Evolutionary conservation across 1,140 invertebrate genomes (phyloP), one percentile per base, ranked within the genome.

Genomic region (Streblospio benedicti): DNA sequence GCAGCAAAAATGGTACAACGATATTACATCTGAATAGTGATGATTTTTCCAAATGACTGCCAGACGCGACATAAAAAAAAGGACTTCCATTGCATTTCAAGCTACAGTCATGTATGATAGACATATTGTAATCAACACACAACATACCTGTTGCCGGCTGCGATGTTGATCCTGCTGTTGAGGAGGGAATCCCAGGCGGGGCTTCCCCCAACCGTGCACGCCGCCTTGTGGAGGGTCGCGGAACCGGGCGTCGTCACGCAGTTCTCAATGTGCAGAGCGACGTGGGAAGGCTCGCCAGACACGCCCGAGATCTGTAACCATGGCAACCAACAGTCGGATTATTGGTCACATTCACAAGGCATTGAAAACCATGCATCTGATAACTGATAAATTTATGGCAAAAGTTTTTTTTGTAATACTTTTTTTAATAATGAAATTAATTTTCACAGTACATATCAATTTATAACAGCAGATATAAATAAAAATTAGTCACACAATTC

Each of bases 201-300:
- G 28, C 60, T 60, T 23, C 67, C 67, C 23, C 56, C 67, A 51
- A 61, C 32, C 6, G 65, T 44, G 57, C 66, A 74, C 33, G 69
- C 65, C 33, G 75, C 31, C 41, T 66, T 70, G 59, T 76, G 71
- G 18, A 76, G 52, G 1, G 62, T 62, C 12, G 62, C 57, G 1
- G 58, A 18, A 14, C 70, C 67, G 4, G 60, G 51, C 16, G 63
- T 47, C 6, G 62, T 53, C 20, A 76, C 59, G 27, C 63, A 56
- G 62, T 77, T 76, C 57, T 78, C 76, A 12, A 76, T 64, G 58
- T 76, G 72, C 27, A 78, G 31, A 0, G 30, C 57, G n/a, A 59
- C 16, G 23, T 18, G n/a, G 27, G 6, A 27, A 14, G 20, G 23
- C 2, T 18, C 52, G 31, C 25, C 28, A 4, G n/a, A 4, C n/a